A percentile compares a stretch with the other conserved stretches of the same genome.
Conservation (phyloP, 2,888 invertebrate species). For the Drosophila formosana region DNA sequence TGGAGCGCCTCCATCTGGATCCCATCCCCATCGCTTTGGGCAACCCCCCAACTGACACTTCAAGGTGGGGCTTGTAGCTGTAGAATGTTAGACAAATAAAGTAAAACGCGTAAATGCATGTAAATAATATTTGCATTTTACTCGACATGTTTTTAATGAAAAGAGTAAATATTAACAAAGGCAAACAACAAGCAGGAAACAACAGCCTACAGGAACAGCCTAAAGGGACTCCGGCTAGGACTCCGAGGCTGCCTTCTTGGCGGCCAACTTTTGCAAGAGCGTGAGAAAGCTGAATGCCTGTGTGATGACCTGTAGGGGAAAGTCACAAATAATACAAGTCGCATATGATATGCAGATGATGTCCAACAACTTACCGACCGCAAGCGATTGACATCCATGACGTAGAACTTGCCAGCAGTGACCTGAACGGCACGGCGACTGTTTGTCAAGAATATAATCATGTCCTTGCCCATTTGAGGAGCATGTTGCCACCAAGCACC, state of each 20-base stretch:
- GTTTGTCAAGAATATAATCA: slow-evolving; percentile 80
- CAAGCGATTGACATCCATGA: slow-evolving; percentile 82
- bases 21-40: slow-evolving; percentile 21
- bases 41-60: slow-evolving; percentile 1
- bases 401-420: slow-evolving; percentile 83
- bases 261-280: slow-evolving; percentile 81
- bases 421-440: slow-evolving; percentile 72
- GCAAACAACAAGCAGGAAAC: slow-evolving; percentile 19
- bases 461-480: slow-evolving; percentile 65
- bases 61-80: slow-evolving; percentile 14
- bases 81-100: slow-evolving; percentile 55
- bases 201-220: background rate
- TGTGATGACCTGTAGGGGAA: slow-evolving; percentile 73
- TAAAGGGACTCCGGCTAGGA: slow-evolving; percentile 12
- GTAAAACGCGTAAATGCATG: slow-evolving; percentile 51
- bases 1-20: slow-evolving; percentile 6
- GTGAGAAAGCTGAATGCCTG: slow-evolving; percentile 84
- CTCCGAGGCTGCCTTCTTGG: slow-evolving; percentile 63
- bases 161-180: slow-evolving; percentile 59
- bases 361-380: slow-evolving; percentile 61
- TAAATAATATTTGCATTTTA: slow-evolving; percentile 71
- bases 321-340: background rate
- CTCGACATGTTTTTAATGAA: slow-evolving; percentile 73
- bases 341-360: background rate
- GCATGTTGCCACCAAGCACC: slow-evolving; percentile 79